Percentiles rank a stretch among this genome's conserved stretches.
Conservation (phyloP, 2,888 invertebrate species). For the Xanthia icteritia region DNA sequence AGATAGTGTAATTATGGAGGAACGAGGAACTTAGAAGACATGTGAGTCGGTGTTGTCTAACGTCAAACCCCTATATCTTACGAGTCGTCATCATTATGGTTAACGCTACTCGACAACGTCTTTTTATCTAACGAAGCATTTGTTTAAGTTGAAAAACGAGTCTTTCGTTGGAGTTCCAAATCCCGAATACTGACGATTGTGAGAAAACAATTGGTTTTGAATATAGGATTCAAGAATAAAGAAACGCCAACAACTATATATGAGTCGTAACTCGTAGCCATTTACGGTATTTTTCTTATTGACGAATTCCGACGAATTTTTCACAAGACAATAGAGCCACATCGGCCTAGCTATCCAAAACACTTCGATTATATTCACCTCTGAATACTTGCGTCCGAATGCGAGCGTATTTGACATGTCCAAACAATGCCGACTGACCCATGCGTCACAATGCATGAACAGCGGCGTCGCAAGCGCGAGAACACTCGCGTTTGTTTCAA, state of each 20-base stretch:
- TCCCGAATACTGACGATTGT: not conserved
- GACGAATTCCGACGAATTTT: constrained; percentile 34
- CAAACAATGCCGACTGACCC: constrained; percentile 61
- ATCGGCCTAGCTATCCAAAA: constrained; percentile 34
- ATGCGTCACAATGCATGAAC: constrained; percentile 58
- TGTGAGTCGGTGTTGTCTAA: not conserved
- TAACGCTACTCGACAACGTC: not conserved
- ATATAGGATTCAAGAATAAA: constrained; percentile 2
- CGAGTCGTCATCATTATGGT: not conserved
- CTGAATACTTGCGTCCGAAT: constrained; percentile 44
- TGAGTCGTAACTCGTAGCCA: constrained; percentile 4
- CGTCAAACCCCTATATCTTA: not conserved
- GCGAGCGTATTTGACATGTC: constrained; percentile 56
- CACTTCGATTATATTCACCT: constrained; percentile 39
- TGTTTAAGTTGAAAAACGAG: not conserved
- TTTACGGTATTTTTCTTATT: constrained; percentile 28
- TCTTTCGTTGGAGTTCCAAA: constrained; percentile 1
- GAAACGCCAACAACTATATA: constrained; percentile 19
- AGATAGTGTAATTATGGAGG: constrained; percentile 49
- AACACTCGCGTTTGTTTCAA: constrained; percentile 56
- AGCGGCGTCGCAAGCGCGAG: constrained; percentile 39
- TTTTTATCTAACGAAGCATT: not conserved
- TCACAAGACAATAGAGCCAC: constrained; percentile 36
- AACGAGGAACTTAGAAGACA: constrained; percentile 25
- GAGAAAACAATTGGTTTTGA: constrained; percentile 20